Evolutionary conservation across 2,113 vertebrate genomes (phyloP), one percentile per base, ranked within the genome.

Genomic region (Pterocles orientalis): DNA sequence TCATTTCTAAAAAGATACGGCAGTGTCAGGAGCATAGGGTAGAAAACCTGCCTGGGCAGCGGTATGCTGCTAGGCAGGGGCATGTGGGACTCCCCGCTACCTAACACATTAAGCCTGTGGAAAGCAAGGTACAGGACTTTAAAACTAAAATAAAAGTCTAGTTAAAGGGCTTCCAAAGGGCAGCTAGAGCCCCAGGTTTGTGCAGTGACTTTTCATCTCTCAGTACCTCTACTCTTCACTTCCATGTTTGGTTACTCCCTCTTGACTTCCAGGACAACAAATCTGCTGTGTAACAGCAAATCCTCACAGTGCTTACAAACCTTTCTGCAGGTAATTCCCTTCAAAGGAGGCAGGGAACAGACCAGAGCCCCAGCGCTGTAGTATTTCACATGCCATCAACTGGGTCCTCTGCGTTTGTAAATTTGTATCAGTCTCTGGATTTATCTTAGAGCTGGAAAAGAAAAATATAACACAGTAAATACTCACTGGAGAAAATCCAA

Each of bases 361-460:
- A 56, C n/a, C 50, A 43, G 57, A 54, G 34, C 29, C 17, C 65
- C 51, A 72, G 34, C 1, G 0, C 33, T 54, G 50, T 3, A 58
- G n/a, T 23, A 43, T 78, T 90, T 82, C 90, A 86, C 9, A 43
- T 7, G 5, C 79, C 50, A 62, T 69, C 84, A 53, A 53, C 51
- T 50, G 25, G 34, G 68, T 88, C 26, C 71, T 84, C 78, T 4
- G 61, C 17, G 5, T 69, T 88, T 91, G 87, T 94, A 93, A 97
- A 97, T 96, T 85, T 18, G 8, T 93, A 61, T 85, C 34, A n/a
- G 66, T 82, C 73, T 96, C 94, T 96, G 83, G 80, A 97, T 98
- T 97, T 97, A 95, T 97, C 95, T 96, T 84, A 65, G 62, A 95
- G 82, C 96, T 87, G 95, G 86, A 98, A 98, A 97, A 90, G 79